phyloP scores from a whole-genome alignment of 2,113 vertebrate genomes.

The Leuciscus idus region DNA sequence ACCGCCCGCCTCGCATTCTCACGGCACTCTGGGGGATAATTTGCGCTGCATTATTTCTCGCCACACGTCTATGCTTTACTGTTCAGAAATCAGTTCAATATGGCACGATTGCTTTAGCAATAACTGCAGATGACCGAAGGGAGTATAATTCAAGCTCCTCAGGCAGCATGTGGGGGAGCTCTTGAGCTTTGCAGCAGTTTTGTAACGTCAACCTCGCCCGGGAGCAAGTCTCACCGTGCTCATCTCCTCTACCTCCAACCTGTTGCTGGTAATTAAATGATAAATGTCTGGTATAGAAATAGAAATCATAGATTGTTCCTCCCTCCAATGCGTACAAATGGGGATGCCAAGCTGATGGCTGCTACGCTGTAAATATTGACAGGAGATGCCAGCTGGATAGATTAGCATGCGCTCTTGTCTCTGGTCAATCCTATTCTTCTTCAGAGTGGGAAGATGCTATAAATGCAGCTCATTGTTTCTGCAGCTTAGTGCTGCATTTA shows the following conservation, averaged over 20 bases:
- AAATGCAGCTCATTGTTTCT: conserved; percentile 70
- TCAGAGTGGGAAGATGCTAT: conserved; percentile 61
- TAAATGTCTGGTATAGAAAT: conserved; percentile 58
- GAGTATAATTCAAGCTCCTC: conserved; percentile 5
- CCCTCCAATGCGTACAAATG: conserved; percentile 40
- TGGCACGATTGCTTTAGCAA: conserved; percentile 50
- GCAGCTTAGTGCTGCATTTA: conserved; percentile 67
- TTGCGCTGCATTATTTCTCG: conserved; percentile 45
- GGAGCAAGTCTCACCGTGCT: conserved; percentile 22
- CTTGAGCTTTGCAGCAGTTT: conserved; percentile 41
- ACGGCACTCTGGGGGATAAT: conserved; percentile 46
- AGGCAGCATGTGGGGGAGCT: conserved; percentile 46
- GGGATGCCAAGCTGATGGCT: conserved; percentile 60
- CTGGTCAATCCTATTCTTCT: conserved; percentile 67
- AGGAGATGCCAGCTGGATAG: conserved; percentile 68
- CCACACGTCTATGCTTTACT: conserved; percentile 40
- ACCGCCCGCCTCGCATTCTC: neutral
- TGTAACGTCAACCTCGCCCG: neutral
- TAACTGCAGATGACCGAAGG: conserved; percentile 36
- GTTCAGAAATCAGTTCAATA: conserved; percentile 54
- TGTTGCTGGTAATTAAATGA: conserved; percentile 59
- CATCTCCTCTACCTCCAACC: conserved; percentile 54
- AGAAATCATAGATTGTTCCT: conserved; percentile 60
- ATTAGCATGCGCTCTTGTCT: conserved; percentile 68
- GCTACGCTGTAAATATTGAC: conserved; percentile 64